phyloP scores from a whole-genome alignment of 2,113 vertebrate genomes.

The Nycticryphes semicollaris region DNA sequence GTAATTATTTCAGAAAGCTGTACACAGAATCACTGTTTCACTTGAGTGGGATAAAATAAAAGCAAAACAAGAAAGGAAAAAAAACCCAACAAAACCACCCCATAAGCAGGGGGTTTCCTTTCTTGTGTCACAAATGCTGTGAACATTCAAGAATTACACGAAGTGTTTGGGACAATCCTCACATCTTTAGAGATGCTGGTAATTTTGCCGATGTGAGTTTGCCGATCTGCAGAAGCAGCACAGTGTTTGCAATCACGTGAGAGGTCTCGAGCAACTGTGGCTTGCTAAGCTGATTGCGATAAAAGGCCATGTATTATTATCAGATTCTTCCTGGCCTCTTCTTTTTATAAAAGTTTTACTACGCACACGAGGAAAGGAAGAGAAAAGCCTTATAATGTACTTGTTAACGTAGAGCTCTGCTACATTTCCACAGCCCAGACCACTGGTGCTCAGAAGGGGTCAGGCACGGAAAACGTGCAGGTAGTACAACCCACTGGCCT shows the following conservation, averaged over 20 bases:
- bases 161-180: background rate
- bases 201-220: background rate
- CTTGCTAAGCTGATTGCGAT: background rate
- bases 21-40: background rate
- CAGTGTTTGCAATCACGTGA: background rate
- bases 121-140: background rate
- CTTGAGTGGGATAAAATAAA: background rate
- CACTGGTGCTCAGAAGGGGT: background rate
- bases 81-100: background rate
- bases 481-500: constrained; percentile 20
- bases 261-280: background rate
- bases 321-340: background rate
- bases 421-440: background rate
- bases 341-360: background rate
- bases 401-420: background rate
- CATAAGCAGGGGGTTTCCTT: background rate
- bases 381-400: background rate
- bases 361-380: background rate
- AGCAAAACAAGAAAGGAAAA: background rate
- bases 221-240: background rate
- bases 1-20: background rate
- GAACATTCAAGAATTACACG: background rate
- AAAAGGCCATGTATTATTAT: background rate
- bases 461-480: background rate
- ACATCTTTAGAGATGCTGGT: background rate